Evolutionary conservation across 2,888 invertebrate species (phyloP).

Genomic region (Exocentrus adspersus): DNA sequence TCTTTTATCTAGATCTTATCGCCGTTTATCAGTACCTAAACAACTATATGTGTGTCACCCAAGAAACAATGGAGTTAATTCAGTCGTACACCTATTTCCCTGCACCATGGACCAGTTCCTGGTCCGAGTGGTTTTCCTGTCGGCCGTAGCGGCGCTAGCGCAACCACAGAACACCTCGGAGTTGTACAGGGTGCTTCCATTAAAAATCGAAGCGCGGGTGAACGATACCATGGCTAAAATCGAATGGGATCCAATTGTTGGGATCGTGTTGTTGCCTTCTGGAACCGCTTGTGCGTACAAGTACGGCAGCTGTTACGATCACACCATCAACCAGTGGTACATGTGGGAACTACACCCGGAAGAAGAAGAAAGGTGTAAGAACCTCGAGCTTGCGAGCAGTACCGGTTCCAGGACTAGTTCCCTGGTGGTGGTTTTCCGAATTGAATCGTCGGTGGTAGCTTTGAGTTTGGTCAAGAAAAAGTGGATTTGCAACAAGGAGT

Average conservation of each 20-base stretch:
- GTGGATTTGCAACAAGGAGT: not conserved
- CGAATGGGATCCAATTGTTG: not conserved
- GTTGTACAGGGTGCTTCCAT: conserved; percentile 1
- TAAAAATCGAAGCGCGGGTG: not conserved
- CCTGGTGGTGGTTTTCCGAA: not conserved
- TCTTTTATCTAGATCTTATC: too few relatives aligned
- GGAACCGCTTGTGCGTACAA: not conserved
- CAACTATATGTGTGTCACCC: too few relatives aligned
- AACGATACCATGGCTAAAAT: not conserved
- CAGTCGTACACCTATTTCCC: too few relatives aligned
- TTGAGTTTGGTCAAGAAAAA: not conserved
- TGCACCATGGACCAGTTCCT: too few relatives aligned
- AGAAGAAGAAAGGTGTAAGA: not conserved
- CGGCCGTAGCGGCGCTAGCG: too few relatives aligned
- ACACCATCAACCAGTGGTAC: not conserved
- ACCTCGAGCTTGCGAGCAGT: not conserved
- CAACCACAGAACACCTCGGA: too few relatives aligned
- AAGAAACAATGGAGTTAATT: too few relatives aligned
- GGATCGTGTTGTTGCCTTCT: not conserved
- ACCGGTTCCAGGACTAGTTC: too few relatives aligned
- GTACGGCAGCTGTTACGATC: not conserved
- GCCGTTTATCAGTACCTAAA: too few relatives aligned
- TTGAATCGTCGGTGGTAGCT: not conserved
- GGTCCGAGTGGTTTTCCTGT: too few relatives aligned
- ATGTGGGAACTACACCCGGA: not conserved